A percentile compares a stretch with the other conserved stretches of the same genome.
These are phyloP conservation scores for Cepaea hortensis DNA, from an alignment of 2,888 invertebrate species.

Conservation along the genomic window DNA sequence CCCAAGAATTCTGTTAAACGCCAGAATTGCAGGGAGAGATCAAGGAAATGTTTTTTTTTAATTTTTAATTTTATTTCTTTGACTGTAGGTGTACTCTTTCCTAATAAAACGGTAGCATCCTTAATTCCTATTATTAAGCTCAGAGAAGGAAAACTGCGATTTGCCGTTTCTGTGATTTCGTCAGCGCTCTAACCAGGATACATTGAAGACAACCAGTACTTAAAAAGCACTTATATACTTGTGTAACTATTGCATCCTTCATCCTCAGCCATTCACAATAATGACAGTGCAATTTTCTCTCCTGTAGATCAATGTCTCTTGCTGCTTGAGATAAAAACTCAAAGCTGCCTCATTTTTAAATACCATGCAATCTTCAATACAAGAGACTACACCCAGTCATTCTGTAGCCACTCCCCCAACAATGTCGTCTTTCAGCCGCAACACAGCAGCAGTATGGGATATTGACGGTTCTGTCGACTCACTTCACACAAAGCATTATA, in stretches of 20 bases:
- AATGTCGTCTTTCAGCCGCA: background rate
- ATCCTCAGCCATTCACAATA: background rate
- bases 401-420: background rate
- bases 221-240: slow-evolving; percentile 16
- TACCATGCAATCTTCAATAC: background rate
- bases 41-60: background rate
- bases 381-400: background rate
- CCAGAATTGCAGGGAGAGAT: background rate
- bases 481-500: background rate
- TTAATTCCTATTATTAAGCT: slow-evolving; percentile 26
- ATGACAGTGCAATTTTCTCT: slow-evolving; percentile 17
- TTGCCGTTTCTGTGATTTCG: background rate
- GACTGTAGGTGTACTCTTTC: background rate
- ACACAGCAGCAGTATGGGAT: background rate
- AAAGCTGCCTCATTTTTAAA: background rate
- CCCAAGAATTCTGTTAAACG: no score
- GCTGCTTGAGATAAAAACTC: background rate
- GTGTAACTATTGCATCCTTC: slow-evolving; percentile 7
- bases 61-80: background rate
- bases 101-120: background rate
- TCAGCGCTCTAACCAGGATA: background rate
- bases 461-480: background rate
- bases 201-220: slow-evolving; percentile 6
- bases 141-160: background rate
- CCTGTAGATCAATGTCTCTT: slow-evolving; percentile 24